A percentile compares a stretch with the other conserved stretches of the same genome.
These are phyloP conservation scores for Leptatherina wallacei DNA, from an alignment of 2,797 vertebrate genomes.

Conservation along the genomic window DNA sequence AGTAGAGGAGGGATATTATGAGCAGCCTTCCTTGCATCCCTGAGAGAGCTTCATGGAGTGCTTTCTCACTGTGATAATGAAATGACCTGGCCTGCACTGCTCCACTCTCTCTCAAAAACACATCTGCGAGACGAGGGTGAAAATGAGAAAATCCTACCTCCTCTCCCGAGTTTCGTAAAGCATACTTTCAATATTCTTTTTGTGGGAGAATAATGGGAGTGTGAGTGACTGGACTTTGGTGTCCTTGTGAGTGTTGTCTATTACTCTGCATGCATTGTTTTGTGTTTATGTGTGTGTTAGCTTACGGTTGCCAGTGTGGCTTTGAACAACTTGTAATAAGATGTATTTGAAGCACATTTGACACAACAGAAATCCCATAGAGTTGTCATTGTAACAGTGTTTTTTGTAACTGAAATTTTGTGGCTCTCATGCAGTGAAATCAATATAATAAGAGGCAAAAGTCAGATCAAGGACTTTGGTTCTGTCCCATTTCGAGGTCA, in stretches of 20 bases:
- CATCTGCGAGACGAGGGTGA: conserved; percentile 74
- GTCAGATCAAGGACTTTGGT: conserved; percentile 67
- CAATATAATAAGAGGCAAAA: conserved; percentile 68
- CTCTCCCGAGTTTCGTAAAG: conserved; percentile 73
- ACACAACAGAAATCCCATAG: conserved; percentile 64
- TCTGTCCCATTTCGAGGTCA: conserved; percentile 62
- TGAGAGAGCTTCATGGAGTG: conserved; percentile 76
- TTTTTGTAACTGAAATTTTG: conserved; percentile 60
- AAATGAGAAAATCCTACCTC: conserved; percentile 80
- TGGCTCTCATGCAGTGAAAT: conserved; percentile 52
- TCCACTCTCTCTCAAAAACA: conserved; percentile 70
- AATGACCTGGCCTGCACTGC: conserved; percentile 78
- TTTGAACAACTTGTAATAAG: conserved; percentile 63
- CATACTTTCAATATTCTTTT: conserved; percentile 77
- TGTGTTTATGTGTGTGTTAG: conserved; percentile 21
- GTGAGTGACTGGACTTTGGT: conserved; percentile 37
- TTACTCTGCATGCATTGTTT: conserved; percentile 19
- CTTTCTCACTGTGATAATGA: conserved; percentile 83
- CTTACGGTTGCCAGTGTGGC: conserved; percentile 16
- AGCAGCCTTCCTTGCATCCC: conserved; percentile 70
- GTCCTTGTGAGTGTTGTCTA: conserved; percentile 43
- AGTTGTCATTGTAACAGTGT: conserved; percentile 61
- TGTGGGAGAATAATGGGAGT: conserved; percentile 56
- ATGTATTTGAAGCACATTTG: conserved; percentile 57
- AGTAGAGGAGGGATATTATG: conserved; percentile 65